A percentile compares a stretch with the other conserved stretches of the same genome.
These are phyloP conservation scores for Melitaea cinxia DNA, from an alignment of 1,140 invertebrate genomes.

Conservation along the genomic window DNA sequence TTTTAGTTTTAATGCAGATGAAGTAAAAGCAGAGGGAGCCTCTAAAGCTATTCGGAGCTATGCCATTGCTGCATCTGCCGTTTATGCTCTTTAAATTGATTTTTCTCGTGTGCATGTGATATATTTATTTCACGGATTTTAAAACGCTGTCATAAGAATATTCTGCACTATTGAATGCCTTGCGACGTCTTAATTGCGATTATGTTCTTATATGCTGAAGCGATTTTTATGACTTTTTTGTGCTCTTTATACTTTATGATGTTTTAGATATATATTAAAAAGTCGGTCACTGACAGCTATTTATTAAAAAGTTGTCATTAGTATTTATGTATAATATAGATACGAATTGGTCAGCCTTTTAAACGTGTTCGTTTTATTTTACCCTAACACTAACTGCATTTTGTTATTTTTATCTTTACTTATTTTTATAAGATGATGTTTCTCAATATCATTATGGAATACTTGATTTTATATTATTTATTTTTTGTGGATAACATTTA, in stretches of 20 bases:
- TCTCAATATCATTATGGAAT: not conserved
- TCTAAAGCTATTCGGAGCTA: too few relatives aligned
- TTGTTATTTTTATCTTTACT: not conserved
- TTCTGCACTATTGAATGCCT: conserved; percentile 3
- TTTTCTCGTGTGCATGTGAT: too few relatives aligned
- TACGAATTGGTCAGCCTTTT: not conserved
- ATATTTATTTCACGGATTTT: too few relatives aligned
- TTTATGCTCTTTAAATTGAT: too few relatives aligned
- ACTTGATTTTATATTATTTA: not conserved
- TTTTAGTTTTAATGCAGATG: too few relatives aligned
- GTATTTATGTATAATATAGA: not conserved
- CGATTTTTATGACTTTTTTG: not conserved
- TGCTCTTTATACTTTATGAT: not conserved
- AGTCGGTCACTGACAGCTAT: not conserved
- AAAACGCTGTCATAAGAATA: too few relatives aligned
- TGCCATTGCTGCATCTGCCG: too few relatives aligned
- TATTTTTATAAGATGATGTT: not conserved
- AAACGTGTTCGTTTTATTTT: not conserved
- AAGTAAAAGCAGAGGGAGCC: too few relatives aligned
- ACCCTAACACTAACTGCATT: not conserved
- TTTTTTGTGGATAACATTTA: too few relatives aligned
- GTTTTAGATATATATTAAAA: not conserved
- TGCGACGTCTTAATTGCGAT: not conserved
- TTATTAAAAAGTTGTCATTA: not conserved
- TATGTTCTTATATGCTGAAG: not conserved